Evolutionary conservation across 2,888 invertebrate genomes (phyloP).

Genomic region (Eristalis arbustorum): DNA sequence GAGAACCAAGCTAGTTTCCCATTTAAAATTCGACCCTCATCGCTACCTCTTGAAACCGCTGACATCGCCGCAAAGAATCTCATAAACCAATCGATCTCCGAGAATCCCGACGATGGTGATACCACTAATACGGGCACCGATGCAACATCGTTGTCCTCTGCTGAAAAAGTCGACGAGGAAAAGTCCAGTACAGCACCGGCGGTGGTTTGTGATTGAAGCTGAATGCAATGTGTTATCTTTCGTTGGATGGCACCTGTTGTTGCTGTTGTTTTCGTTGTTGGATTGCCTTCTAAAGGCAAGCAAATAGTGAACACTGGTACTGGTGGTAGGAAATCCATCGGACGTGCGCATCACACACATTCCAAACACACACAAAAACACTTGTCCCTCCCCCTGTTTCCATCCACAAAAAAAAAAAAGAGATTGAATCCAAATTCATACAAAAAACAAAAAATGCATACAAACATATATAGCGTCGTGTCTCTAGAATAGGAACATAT

Average conservation of each 20-base stretch:
- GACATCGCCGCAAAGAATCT: conserved; percentile 63
- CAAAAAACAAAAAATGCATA: conserved; percentile 11
- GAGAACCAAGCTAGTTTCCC: conserved; percentile 80
- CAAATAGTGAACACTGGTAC: not conserved
- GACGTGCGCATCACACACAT: conserved; percentile 42
- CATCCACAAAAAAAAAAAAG: too few species aligned
- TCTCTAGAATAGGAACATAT: conserved; percentile 20
- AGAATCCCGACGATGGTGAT: conserved; percentile 37
- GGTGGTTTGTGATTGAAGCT: conserved; percentile 44
- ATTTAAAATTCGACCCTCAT: conserved; percentile 79
- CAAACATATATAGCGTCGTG: not conserved
- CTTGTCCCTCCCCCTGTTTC: conserved; percentile 47
- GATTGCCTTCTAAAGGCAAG: not conserved
- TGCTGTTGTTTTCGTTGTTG: conserved; percentile 17
- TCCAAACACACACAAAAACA: not conserved
- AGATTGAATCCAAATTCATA: conserved; percentile 17
- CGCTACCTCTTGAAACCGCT: conserved; percentile 76
- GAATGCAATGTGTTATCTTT: not conserved
- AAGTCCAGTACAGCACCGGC: conserved; percentile 62
- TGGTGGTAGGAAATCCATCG: conserved; percentile 6
- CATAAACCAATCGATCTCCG: conserved; percentile 47
- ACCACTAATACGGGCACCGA: not conserved
- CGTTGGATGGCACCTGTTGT: not conserved
- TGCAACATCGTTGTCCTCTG: conserved; percentile 1
- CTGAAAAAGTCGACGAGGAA: conserved; percentile 72